Evolutionary conservation across 1,140 invertebrate species (phyloP).

Genomic region (Bombus impatiens): DNA sequence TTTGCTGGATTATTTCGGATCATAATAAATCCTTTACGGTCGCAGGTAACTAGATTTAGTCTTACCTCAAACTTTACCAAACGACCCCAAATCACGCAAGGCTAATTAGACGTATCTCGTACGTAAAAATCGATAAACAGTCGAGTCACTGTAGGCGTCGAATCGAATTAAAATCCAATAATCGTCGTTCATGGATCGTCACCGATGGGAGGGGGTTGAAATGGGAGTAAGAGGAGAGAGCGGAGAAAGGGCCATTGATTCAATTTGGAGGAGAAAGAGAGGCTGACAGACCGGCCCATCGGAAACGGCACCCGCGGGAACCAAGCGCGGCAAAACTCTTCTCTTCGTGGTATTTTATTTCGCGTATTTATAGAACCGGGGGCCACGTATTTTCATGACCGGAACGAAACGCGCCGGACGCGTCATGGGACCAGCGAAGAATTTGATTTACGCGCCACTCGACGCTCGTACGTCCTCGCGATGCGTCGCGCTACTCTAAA

Average conservation of each 20-base stretch:
- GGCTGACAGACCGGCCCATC: slow-evolving; percentile 70
- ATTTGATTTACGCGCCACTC: slow-evolving; percentile 82
- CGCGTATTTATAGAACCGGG: slow-evolving; percentile 72
- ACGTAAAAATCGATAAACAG: neutral
- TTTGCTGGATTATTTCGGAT: no score
- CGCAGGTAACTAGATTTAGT: no score
- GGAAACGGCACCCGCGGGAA: slow-evolving; percentile 74
- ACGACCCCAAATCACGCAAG: neutral
- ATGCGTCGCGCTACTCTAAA: neutral
- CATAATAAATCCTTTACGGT: no score
- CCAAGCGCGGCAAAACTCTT: slow-evolving; percentile 21
- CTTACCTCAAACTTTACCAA: neutral
- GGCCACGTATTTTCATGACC: slow-evolving; percentile 39
- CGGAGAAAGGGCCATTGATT: slow-evolving; percentile 58
- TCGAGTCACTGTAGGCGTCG: neutral
- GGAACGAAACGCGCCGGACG: slow-evolving; percentile 64
- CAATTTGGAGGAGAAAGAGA: slow-evolving; percentile 60
- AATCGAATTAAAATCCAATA: slow-evolving; percentile 68
- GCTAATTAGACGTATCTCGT: neutral
- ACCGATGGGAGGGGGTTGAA: neutral
- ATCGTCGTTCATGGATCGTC: slow-evolving; percentile 31
- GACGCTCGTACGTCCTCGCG: slow-evolving; percentile 77
- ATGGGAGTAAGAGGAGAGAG: neutral
- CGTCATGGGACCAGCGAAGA: slow-evolving; percentile 77
- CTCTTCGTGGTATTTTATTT: slow-evolving; percentile 76